Base-by-base conservation (phyloP, 2,797 vertebrate species). In the Sardinella longiceps region DNA sequence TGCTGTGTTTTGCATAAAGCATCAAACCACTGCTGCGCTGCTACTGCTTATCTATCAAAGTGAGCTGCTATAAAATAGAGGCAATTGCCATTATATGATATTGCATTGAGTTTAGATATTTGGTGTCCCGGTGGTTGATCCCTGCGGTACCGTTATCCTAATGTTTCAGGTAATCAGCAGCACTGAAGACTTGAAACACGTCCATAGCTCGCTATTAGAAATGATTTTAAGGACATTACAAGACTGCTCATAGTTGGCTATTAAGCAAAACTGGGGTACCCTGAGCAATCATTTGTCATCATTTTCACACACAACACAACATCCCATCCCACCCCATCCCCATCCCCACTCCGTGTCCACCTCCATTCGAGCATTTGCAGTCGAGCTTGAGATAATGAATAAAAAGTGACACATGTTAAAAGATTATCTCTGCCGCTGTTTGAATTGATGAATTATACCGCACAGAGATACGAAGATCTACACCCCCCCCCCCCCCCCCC, bases 401-500 rank as follows among this genome's bases (percentile, higher is more conserved):
- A 80, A 88, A 88, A 87, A 83, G 77, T 87, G 87, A 87, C 82
- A 56, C 63, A 86, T 88, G 85, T 81, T 85, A 43, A 80, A 83
- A 85, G 88, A 84, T 88, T 85, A 89, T 87, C 84, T 89, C 87
- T 86, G 83, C 82, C 85, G 81, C 86, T 82, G 86, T 86, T 81
- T 83, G 82, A 74, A 74, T 74, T 39, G 66, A 74, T 74, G 66
- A 87, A 88, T 88, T 88, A 88, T 60, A 82, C 66, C 80, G 86
- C 88, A 87, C 87, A 80, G 48, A 43, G 25, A 15, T 86, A 66
- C 85, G 85, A 83, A 80, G 84, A 84, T 81, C 83, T 81, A 81
- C 43, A 5, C 66, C 66, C 66, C 7, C 46, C 46, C 5, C 43
- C 4, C 43, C 43, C 33, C 9, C 63, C 28, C 63, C 63, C 63